Base-by-base conservation (phyloP, 2,797 vertebrate genomes). In the Oreonectes daqikongensis region DNA sequence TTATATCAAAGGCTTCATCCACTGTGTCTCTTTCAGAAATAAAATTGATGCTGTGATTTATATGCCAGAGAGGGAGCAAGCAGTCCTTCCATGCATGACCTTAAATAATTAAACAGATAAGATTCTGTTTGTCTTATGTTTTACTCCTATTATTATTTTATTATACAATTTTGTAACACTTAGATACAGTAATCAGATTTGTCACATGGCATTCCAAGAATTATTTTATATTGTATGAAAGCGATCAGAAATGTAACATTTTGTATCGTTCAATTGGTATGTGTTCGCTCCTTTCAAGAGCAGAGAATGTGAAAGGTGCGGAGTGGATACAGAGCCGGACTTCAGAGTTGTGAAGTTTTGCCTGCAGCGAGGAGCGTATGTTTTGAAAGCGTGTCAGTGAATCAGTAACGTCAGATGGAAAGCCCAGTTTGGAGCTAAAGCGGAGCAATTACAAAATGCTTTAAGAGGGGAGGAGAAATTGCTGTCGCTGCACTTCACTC, bases 1-100 rank as follows among this genome's bases (percentile, higher is more conserved):
- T 20, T 63, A 70, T 80, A 83, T 85, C 75, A 85, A 83, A 85
- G 84, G 59, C 67, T 80, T 80, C 53, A 64, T 75, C 20, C 20
- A 57, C 70, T n/a, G 64, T 66, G 59, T 72, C 61, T 79, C 73
- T 71, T 64, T 53, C 30, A 42, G 35, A 70, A 85, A 81, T 80
- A 67, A 69, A 76, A 80, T 71, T 52, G 35, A 55, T 69, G 50
- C 38, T 17, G 57, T 65, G 32, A 70, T 61, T 61, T 69, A 72
- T 32, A 50, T 72, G 55, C 53, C 20, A 14, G 20, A 63, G 32
- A 72, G 42, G 53, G 70, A 79, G 68, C 70, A 67, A 57, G 67
- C 59, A 82, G 61, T 64, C 65, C 28, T 52, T 66, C 26, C 28
- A 75, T 71, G 42, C 22, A 53, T 81, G 79, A 75, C 81, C 74